Conservation (phyloP, 2,113 vertebrate species). For the Stigmatopora argus region DNA sequence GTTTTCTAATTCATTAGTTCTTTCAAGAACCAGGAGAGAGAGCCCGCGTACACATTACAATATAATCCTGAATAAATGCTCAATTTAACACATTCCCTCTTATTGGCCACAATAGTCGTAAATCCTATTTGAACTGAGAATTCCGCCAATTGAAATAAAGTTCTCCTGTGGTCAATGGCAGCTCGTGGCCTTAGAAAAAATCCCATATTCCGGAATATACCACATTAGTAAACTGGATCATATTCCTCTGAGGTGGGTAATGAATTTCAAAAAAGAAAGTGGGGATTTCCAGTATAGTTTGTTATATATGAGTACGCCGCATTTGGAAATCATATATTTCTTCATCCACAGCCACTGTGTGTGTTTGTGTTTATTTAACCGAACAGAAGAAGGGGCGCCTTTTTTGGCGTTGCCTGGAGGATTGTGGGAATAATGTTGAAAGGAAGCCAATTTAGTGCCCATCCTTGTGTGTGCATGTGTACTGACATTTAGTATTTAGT, state of each 20-base stretch:
- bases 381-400: constrained; percentile 34
- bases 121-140: no score
- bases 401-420: constrained; percentile 45
- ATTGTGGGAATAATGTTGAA: constrained; percentile 37
- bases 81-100: no score
- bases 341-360: constrained; percentile 25
- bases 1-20: no score
- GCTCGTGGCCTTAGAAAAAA: background rate
- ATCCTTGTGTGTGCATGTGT: constrained; percentile 1
- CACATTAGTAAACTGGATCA: constrained; percentile 14
- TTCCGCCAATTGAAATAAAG: no score
- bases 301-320: constrained; percentile 20
- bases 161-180: no score
- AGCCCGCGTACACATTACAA: no score
- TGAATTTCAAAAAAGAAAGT: constrained; percentile 1
- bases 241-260: constrained; percentile 50
- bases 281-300: constrained; percentile 53
- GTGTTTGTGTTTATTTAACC: constrained; percentile 38
- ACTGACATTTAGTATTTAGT: constrained; percentile 35
- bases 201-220: background rate
- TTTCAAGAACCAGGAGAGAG: no score
- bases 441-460: constrained; percentile 18
- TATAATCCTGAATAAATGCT: no score
- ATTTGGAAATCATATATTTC: constrained; percentile 25
- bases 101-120: no score